Evolutionary conservation across 1,140 invertebrate genomes (phyloP), one percentile per base, ranked within the genome.

Genomic region (Asobara japonica): DNA sequence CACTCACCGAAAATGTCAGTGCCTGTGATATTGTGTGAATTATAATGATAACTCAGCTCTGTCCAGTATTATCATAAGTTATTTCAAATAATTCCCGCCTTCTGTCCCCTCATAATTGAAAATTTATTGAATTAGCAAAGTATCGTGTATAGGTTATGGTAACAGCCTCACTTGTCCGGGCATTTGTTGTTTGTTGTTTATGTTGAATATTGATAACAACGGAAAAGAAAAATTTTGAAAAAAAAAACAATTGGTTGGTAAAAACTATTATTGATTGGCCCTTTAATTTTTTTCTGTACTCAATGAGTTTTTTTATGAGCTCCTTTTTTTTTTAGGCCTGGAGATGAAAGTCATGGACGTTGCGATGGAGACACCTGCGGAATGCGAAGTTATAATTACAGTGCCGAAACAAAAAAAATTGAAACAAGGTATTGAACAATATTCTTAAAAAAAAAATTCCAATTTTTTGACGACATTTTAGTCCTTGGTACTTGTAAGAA

Each of bases 291-390:
- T 45, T 45, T 2, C 10, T 41, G 10, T 41, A 38, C 10, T 38
- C 16, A 18, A 56, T n/a, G 51, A 56, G 2, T 3, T 25, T 56
- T 27, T 25, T 25, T 25, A 7, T 20, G 5, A 45, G n/a, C 13
- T 56, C 25, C 18, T 56, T 56, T 56, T 27, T 25, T n/a, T 51
- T 56, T 56, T 56, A 56, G 51, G 3, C 13, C 10, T 22, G 2
- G 51, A 56, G 8, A 56, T 56, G 51, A 56, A 56, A 56, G 51
- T 56, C 20, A 56, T 56, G 51, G 51, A 56, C 51, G 51, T 25
- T 2, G 11, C 18, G 7, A 56, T 27, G 20, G 51, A 56, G 10
- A 56, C 51, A 25, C 8, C 22, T 56, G 51, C 22, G 20, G 51
- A 56, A 1, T 56, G 31, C 31, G n/a, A n/a, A n/a, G n/a, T n/a